These are phyloP conservation scores for Stichodactyla helianthus DNA, from an alignment of 64 coral and sea anemone genomes.

Conservation along the genomic window DNA sequence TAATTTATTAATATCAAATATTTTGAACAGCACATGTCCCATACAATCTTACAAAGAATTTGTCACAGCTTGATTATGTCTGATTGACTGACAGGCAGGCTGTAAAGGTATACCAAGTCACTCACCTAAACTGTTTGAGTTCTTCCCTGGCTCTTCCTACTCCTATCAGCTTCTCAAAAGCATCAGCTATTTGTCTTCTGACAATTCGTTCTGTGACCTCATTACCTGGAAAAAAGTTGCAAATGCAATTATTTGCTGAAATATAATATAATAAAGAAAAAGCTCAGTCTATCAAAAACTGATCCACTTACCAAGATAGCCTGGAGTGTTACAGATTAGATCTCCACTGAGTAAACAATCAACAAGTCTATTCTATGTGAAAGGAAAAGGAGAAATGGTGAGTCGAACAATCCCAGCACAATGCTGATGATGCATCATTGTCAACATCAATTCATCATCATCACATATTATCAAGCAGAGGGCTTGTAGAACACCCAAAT, in stretches of 20 bases:
- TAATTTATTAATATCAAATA: no score
- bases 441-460: neutral
- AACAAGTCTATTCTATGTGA: slow-evolving; percentile 37
- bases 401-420: no score
- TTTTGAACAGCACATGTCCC: no score
- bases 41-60: no score
- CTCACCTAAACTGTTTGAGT: slow-evolving; percentile 50
- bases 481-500: no score
- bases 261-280: no score
- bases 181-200: slow-evolving; percentile 54
- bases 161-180: slow-evolving; percentile 53
- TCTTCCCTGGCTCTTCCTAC: slow-evolving; percentile 47
- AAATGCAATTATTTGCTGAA: neutral
- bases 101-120: neutral
- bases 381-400: no score
- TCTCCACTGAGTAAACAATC: slow-evolving; percentile 42
- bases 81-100: no score
- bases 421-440: neutral
- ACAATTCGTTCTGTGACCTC: slow-evolving; percentile 56
- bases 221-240: slow-evolving; percentile 21
- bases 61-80: no score
- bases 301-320: slow-evolving; percentile 27
- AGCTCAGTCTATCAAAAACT: neutral
- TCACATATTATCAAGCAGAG: no score
- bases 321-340: slow-evolving; percentile 23